Evolutionary conservation across 2,797 vertebrate species (phyloP), one percentile per base, ranked within the genome.

Genomic region (Halcyon smyrnensis): DNA sequence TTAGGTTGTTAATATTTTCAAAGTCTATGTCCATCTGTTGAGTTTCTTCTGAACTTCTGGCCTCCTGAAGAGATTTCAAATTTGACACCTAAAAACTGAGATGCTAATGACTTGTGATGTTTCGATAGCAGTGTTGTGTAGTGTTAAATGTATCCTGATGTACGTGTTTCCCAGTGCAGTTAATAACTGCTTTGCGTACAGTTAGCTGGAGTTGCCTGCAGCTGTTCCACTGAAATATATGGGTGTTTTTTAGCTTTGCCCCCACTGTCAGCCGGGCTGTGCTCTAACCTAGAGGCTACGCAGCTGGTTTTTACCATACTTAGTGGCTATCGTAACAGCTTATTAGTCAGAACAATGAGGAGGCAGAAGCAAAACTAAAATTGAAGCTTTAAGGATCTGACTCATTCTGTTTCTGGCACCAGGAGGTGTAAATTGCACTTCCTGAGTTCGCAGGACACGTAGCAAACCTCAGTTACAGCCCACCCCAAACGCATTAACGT

Each of bases 301-400:
- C 81, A 89, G 92, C 53, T 94, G 70, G 11, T 56, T 88, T 92
- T 85, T 63, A 80, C 75, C 48, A 24, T 50, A 60, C 57, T 89
- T 83, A 68, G 68, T 84, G 67, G 59, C n/a, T 83, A 23, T 39
- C 77, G 73, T 89, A 94, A 67, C 76, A 75, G 85, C 46, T 1
- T 67, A 50, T 93, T 92, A 97, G 95, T 95, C 95, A 95, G 94
- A 96, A 96, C 89, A 96, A 90, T 48, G 87, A 96, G 59, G 73
- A 91, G 69, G 63, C 89, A 95, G 90, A 87, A 84, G 74, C 74
- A 88, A 75, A 91, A 83, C 79, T 93, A 84, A 96, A 92, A 94
- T 27, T 50, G 92, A 96, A 89, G 87, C 60, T 89, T 63, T 78
- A 60, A 92, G 86, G 87, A 67, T 94, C 90, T 96, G 95, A 96